phyloP scores from a whole-genome alignment of 2,113 vertebrate species.

The Lethenteron camtschaticum region DNA sequence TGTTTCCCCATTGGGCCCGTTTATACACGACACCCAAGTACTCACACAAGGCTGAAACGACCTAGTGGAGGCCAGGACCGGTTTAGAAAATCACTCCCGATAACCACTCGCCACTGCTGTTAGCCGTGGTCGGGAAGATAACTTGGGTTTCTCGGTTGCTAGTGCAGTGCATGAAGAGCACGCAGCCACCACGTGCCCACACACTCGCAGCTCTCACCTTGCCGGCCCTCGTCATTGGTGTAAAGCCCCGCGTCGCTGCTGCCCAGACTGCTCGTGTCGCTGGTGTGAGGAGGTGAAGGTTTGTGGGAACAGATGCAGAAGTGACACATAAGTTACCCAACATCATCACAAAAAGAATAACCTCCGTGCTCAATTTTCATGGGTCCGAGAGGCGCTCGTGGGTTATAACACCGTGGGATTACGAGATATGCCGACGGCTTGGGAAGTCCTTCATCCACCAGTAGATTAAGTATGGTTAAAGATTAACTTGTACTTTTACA shows the following conservation, averaged over 20 bases:
- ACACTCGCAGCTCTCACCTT: slow-evolving; percentile 36
- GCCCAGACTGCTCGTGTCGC: slow-evolving; percentile 76
- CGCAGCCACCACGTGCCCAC: neutral
- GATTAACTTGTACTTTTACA: no score
- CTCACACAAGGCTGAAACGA: slow-evolving; percentile 19
- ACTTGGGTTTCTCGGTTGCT: slow-evolving; percentile 8
- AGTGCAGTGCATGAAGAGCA: no score
- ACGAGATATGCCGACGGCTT: no score
- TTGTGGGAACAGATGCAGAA: neutral
- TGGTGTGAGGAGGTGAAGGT: slow-evolving; percentile 22
- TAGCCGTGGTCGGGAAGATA: slow-evolving; percentile 10
- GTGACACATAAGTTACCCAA: no score
- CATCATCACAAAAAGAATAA: no score
- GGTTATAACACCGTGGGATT: no score
- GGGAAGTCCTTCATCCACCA: no score
- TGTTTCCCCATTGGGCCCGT: neutral
- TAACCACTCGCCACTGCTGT: slow-evolving; percentile 11
- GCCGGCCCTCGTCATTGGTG: slow-evolving; percentile 72
- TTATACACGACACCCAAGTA: neutral
- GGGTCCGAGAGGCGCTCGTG: no score
- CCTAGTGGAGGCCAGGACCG: slow-evolving; percentile 34
- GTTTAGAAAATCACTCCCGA: slow-evolving; percentile 20
- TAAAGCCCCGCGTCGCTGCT: slow-evolving; percentile 78
- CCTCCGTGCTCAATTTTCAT: no score
- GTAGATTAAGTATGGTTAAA: no score